Conservation (phyloP, 2,888 invertebrate genomes). For the Mantis religiosa region DNA sequence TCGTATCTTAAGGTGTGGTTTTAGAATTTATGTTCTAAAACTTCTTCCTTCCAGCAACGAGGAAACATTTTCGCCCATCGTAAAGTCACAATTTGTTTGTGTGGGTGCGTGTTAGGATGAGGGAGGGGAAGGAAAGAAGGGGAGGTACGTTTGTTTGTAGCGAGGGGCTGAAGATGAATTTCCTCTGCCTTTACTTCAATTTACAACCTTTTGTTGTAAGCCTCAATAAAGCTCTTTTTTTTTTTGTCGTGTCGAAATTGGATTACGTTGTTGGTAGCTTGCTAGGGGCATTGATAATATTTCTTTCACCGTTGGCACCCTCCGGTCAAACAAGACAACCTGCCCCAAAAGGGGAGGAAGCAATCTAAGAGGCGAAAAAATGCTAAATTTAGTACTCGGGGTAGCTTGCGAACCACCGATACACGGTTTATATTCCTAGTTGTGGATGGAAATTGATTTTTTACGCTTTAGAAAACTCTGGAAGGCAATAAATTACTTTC, state of each 20-base stretch:
- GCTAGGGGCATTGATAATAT: neutral
- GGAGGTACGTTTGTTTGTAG: neutral
- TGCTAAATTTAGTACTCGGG: neutral
- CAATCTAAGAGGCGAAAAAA: neutral
- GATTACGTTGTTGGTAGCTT: neutral
- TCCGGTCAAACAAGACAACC: neutral
- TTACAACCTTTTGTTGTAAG: neutral
- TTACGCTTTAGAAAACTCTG: neutral
- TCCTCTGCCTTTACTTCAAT: neutral
- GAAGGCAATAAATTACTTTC: neutral
- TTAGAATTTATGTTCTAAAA: neutral
- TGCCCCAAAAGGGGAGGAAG: neutral
- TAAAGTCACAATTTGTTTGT: neutral
- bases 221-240: neutral
- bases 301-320: neutral
- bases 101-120: neutral
- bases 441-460: neutral
- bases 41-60: neutral
- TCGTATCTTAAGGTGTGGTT: neutral
- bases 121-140: neutral
- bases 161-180: neutral
- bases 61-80: neutral
- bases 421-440: neutral
- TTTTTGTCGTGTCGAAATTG: neutral
- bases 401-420: neutral